phyloP scores from a whole-genome alignment of 2,888 invertebrate genomes.

The Miltochrista miniata region DNA sequence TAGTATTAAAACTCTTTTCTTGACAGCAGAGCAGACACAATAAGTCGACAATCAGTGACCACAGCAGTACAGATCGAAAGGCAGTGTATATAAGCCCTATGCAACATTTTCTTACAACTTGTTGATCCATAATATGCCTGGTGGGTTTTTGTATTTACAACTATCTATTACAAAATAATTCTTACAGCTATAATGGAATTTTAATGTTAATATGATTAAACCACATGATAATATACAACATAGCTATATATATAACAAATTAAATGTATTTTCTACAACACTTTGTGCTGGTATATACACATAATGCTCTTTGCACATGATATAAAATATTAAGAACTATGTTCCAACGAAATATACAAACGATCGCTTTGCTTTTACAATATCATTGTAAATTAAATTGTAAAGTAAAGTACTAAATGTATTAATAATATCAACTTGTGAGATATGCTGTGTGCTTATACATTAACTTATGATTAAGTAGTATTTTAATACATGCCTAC shows the following conservation, averaged over 20 bases:
- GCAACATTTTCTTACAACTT: constrained; percentile 26
- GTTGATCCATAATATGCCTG: constrained; percentile 52
- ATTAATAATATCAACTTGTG: constrained; percentile 27
- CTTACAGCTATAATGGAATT: constrained; percentile 23
- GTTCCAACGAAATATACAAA: constrained; percentile 73
- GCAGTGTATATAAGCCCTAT: no score
- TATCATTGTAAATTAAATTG: no score
- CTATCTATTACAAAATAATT: constrained; percentile 14
- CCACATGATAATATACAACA: constrained; percentile 57
- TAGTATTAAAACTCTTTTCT: no score
- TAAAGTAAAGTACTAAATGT: constrained; percentile 25
- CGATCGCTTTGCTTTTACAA: constrained; percentile 27
- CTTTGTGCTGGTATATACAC: constrained; percentile 68
- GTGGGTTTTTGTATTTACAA: constrained; percentile 68
- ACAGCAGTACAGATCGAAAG: no score
- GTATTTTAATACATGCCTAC: constrained; percentile 9
- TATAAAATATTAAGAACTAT: constrained; percentile 63
- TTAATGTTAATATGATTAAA: constrained; percentile 42
- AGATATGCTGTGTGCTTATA: constrained; percentile 41
- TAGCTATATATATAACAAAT: constrained; percentile 42
- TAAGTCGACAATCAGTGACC: no score
- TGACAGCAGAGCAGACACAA: no score
- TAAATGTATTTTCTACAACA: constrained; percentile 58
- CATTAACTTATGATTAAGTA: constrained; percentile 15
- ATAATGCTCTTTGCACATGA: constrained; percentile 48